Base-by-base conservation (phyloP, 2,888 invertebrate genomes). In the Tanytarsus gracilentus region DNA sequence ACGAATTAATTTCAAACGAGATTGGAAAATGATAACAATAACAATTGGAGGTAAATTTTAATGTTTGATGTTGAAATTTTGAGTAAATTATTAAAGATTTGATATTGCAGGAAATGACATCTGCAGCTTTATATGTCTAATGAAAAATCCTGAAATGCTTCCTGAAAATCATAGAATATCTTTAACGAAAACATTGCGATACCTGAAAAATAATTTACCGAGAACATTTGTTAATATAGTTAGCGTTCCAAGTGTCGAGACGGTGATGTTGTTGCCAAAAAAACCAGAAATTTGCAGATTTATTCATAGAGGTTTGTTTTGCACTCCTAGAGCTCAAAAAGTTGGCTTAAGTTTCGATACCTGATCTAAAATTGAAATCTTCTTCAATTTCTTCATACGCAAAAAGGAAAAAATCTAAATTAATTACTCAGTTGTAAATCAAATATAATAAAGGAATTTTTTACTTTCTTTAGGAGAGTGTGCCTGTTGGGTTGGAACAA, bases 21-120 rank as follows among this genome's bases (percentile, higher is more conserved):
- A 78, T 64, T 80, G 80, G 80, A 80, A 80, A 73, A 79, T 80
- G 78, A 73, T 87, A 52, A 86, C 87, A 0, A 76, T 88, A 51
- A 81, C 70, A 56, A 65, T 79, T 36, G 79, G 80, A 16, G 66
- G 72, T 5, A n/a, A n/a, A n/a, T n/a, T n/a, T n/a, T n/a, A n/a
- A n/a, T n/a, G n/a, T n/a, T n/a, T n/a, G n/a, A n/a, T n/a, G n/a
- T n/a, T n/a, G n/a, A n/a, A n/a, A n/a, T n/a, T n/a, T n/a, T n/a
- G n/a, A n/a, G n/a, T n/a, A n/a, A n/a, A n/a, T n/a, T n/a, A n/a
- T n/a, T n/a, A n/a, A n/a, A n/a, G n/a, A n/a, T n/a, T n/a, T n/a
- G n/a, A n/a, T n/a, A n/a, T n/a, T n/a, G n/a, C n/a, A n/a, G n/a
- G n/a, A n/a, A 80, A 81, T 65, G 78, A 80, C 65, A 76, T 80